Evolutionary conservation across 2,113 vertebrate genomes (phyloP), one percentile per base, ranked within the genome.

Genomic region (Tachycineta bicolor): DNA sequence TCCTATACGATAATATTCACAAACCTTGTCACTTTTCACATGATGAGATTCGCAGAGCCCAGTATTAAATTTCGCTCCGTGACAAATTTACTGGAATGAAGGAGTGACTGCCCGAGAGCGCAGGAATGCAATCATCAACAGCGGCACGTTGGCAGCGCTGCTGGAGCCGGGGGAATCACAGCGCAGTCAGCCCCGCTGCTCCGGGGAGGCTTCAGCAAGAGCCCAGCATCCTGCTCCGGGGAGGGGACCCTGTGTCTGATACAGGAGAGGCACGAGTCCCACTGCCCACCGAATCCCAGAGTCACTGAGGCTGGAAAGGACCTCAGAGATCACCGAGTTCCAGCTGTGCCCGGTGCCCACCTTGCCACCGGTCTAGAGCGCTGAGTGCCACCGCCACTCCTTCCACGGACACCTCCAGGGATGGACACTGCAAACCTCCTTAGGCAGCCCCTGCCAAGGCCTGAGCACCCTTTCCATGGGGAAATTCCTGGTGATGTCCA

Each of bases 381-480:
- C 62, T 24, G 26, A 37, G 44, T 52, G 77, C 2, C 62, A 47
- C 9, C 1, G 17, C 46, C 46, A 17, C 4, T 2, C 5, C 2
- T 28, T 39, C 39, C 46, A 2, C 2, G n/a, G 62, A 1, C 46
- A n/a, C 24, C 16, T 47, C 70, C 53, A 15, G 47, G 47, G 21
- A 25, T 31, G 62, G 47, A 14, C 0, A 34, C 47, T 19, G 29
- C 53, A 29, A 9, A 60, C 3, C 16, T 9, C 39, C 53, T 31
- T 22, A 58, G 21, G 34, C 49, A 49, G 28, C 18, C 18, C 14
- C 20, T 50, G 0, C 2, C 43, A 33, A 0, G 5, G 13, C 7
- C 3, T 6, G 31, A 1, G 12, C 3, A 6, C 2, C 37, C 4
- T 19, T 41, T 26, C n/a, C 55, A 43, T 1, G 24, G 0, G 1